phyloP scores from a whole-genome alignment of 37 sponge, comb jelly and placozoan genomes.

The Chondrilla cf. caribensis region DNA sequence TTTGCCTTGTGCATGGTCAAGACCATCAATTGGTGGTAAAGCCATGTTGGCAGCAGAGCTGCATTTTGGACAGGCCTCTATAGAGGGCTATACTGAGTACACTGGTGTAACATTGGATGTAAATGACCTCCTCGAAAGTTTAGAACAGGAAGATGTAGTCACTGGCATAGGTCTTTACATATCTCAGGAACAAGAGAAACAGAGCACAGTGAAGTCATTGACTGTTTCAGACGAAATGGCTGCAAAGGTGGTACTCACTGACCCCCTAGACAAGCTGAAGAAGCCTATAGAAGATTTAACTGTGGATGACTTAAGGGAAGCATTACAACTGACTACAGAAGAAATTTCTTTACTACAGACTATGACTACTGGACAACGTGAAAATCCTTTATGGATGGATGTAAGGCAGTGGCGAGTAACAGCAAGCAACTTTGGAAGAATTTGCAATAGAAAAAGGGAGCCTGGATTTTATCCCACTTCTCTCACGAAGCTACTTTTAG shows the following conservation, averaged over 20 bases:
- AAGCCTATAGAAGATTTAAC: background rate
- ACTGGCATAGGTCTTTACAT: background rate
- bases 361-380: constrained; percentile 29
- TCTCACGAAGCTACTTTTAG: background rate
- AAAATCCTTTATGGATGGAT: constrained; percentile 39
- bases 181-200: background rate
- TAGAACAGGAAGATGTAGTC: background rate
- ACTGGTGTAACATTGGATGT: background rate
- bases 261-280: constrained; percentile 21
- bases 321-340: constrained; percentile 7
- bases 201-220: background rate
- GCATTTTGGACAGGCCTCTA: constrained; percentile 28
- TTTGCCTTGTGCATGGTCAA: constrained; percentile 29
- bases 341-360: constrained; percentile 13
- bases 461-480: constrained; percentile 3
- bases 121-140: background rate
- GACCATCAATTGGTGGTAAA: constrained; percentile 7
- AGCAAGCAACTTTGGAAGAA: constrained; percentile 42
- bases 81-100: constrained; percentile 7
- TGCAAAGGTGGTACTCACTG: background rate
- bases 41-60: constrained; percentile 1
- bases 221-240: background rate
- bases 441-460: constrained; percentile 22
- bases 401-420: constrained; percentile 42
- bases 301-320: background rate